Evolutionary conservation across 2,888 invertebrate genomes (phyloP).

Genomic region (Latrodectus hesperus): DNA sequence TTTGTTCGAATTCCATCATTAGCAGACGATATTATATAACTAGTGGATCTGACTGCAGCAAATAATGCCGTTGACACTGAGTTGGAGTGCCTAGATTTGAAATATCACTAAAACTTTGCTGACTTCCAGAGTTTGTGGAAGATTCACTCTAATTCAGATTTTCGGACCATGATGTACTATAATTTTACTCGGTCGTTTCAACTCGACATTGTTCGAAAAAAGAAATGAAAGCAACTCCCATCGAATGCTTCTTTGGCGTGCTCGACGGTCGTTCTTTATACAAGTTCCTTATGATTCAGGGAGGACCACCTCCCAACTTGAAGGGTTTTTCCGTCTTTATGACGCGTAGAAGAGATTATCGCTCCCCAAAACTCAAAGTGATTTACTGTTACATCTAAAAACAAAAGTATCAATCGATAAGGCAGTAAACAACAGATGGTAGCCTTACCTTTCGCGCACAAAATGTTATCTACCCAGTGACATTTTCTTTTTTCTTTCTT

Average conservation of each 20-base stretch:
- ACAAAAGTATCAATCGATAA: conserved; percentile 11
- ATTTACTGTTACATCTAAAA: conserved; percentile 2
- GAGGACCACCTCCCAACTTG: neutral
- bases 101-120: no score
- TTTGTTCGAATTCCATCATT: no score
- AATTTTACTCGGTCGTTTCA: no score
- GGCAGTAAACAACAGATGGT: conserved; percentile 24
- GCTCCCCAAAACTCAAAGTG: neutral
- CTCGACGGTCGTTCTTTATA: neutral
- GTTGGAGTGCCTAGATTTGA: no score
- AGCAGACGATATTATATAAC: no score
- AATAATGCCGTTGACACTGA: no score
- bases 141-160: no score
- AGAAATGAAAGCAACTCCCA: no score
- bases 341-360: neutral
- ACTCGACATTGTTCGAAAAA: no score
- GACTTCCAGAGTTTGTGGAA: no score
- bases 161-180: no score
- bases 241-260: neutral
- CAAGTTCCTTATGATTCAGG: neutral
- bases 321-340: conserved; percentile 2
- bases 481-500: neutral
- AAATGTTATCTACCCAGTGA: neutral
- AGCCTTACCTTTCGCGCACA: neutral
- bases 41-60: no score